Evolutionary conservation across 2,888 invertebrate genomes (phyloP).

Genomic region (Pristionchus entomophagus): DNA sequence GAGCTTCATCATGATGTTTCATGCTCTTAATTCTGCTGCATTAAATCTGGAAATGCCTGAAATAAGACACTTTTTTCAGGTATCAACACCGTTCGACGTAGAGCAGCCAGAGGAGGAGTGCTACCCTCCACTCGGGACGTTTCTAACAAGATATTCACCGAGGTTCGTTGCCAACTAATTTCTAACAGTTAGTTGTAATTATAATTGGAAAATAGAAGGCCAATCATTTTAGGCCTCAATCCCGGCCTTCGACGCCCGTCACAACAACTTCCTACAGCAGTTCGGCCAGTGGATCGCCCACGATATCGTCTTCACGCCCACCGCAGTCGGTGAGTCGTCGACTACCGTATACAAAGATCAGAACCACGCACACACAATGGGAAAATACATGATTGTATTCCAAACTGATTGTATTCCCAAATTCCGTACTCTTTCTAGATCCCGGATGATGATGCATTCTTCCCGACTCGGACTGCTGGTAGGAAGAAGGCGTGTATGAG

Average conservation of each 20-base stretch:
- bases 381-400: neutral
- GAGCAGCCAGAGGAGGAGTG: neutral
- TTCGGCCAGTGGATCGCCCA: slow-evolving; percentile 93
- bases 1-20: neutral
- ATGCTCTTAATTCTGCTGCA: neutral
- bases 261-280: slow-evolving; percentile 84
- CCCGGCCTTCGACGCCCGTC: slow-evolving; percentile 50
- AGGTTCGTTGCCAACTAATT: neutral
- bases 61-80: neutral
- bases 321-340: slow-evolving; percentile 75
- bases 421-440: slow-evolving; percentile 80
- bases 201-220: neutral
- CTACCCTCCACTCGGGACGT: slow-evolving; percentile 21
- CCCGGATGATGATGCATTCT: slow-evolving; percentile 5
- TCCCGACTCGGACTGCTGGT: neutral
- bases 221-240: slow-evolving; percentile 29
- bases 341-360: neutral
- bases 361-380: neutral
- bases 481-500: neutral
- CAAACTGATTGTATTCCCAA: no score
- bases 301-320: slow-evolving; percentile 92
- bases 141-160: slow-evolving; percentile 39
- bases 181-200: neutral
- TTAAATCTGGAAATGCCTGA: neutral
- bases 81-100: slow-evolving; percentile 21